A percentile compares a stretch with the other conserved stretches of the same genome.
Conservation (phyloP, 2,113 vertebrate genomes). For the Myotis davidii region DNA sequence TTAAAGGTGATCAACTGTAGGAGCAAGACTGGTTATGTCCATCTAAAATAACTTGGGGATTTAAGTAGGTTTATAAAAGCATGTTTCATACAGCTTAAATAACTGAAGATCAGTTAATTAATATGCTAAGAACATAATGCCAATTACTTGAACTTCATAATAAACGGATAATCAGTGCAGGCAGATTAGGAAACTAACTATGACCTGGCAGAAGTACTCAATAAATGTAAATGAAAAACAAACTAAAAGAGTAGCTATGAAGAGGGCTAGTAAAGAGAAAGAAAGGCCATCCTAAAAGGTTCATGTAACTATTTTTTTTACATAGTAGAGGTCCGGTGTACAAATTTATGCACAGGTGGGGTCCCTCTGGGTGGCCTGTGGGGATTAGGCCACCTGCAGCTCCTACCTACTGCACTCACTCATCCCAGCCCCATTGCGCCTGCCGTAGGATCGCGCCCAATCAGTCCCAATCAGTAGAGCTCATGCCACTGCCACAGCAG, state of each 20-base stretch:
- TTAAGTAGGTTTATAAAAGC: constrained; percentile 17
- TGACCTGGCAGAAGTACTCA: background rate
- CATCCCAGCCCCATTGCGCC: too few relatives aligned
- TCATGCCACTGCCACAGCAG: too few relatives aligned
- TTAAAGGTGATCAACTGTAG: background rate
- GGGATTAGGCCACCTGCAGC: too few relatives aligned
- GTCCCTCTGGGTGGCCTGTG: too few relatives aligned
- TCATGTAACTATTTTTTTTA: background rate
- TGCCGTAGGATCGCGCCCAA: too few relatives aligned
- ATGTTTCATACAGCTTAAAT: background rate
- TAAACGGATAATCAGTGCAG: background rate
- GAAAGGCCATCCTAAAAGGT: background rate
- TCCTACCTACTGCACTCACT: too few relatives aligned
- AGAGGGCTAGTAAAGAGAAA: background rate
- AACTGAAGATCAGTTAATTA: background rate
- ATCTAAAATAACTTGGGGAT: constrained; percentile 24
- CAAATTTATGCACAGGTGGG: too few relatives aligned
- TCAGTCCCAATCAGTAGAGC: too few relatives aligned
- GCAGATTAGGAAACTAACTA: background rate
- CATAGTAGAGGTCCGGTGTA: too few relatives aligned
- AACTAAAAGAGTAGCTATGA: background rate
- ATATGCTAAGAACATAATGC: background rate
- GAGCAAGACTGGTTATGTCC: background rate
- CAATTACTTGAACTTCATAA: background rate
- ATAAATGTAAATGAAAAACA: background rate